Percentiles rank a stretch among this genome's conserved stretches.
These are phyloP conservation scores for Neodiprion pinetum DNA, from an alignment of 1,140 invertebrate species.

Conservation along the genomic window DNA sequence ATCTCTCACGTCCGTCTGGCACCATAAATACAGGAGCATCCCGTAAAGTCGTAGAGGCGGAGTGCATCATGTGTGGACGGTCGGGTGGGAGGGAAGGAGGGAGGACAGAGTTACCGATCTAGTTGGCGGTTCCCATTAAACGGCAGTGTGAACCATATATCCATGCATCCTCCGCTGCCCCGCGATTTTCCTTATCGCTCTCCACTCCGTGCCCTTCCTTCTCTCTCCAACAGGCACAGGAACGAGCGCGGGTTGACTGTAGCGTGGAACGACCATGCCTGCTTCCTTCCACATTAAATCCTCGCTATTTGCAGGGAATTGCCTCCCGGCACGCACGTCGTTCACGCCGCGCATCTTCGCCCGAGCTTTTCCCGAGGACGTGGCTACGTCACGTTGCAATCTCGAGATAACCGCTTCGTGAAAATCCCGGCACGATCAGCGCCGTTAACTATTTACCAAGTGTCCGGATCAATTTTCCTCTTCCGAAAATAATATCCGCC, in stretches of 20 bases:
- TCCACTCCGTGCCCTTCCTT: neutral
- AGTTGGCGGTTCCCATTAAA: constrained; percentile 40
- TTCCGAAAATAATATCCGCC: constrained; percentile 11
- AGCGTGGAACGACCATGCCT: constrained; percentile 39
- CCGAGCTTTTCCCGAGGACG: neutral
- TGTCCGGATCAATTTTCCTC: constrained; percentile 19
- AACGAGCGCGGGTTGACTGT: constrained; percentile 27
- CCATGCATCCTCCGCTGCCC: constrained; percentile 10
- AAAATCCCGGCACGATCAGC: neutral
- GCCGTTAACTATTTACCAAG: neutral
- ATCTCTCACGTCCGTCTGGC: constrained; percentile 32
- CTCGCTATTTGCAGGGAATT: constrained; percentile 44
- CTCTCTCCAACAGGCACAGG: neutral
- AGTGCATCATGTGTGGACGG: constrained; percentile 23
- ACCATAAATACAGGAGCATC: neutral
- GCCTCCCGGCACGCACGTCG: constrained; percentile 49
- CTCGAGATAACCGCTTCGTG: neutral
- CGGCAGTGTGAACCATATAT: constrained; percentile 39
- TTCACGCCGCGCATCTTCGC: neutral
- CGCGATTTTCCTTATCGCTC: neutral
- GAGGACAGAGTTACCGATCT: constrained; percentile 31
- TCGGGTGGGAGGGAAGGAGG: constrained; percentile 11
- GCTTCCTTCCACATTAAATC: constrained; percentile 52
- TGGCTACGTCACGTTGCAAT: no score
- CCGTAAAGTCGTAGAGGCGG: neutral